A percentile compares a stretch with the other conserved stretches of the same genome.
Evolutionary conservation across 2,797 vertebrate genomes (phyloP).

Genomic region (Crenichthys baileyi): DNA sequence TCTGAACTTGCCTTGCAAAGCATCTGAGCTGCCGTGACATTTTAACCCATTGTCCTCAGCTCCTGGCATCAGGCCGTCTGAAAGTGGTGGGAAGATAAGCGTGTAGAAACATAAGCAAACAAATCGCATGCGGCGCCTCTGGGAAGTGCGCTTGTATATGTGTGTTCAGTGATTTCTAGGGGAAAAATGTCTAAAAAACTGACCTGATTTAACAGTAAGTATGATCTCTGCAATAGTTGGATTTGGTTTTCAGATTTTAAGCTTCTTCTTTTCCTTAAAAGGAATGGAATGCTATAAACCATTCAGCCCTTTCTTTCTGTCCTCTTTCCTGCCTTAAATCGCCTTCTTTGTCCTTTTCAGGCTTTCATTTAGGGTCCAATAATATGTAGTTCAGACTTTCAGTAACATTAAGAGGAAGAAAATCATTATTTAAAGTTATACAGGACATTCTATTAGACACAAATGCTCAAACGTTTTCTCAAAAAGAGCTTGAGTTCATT

Average conservation of each 20-base stretch:
- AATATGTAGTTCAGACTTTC: conserved; percentile 5
- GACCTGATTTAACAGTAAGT: not conserved
- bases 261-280: conserved; percentile 43
- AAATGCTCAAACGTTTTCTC: not conserved
- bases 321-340: conserved; percentile 32
- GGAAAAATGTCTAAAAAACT: not conserved
- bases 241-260: not conserved
- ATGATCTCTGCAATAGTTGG: too few species aligned
- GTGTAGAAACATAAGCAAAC: conserved; percentile 8
- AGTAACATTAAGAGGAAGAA: not conserved
- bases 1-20: conserved; percentile 70
- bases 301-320: conserved; percentile 3
- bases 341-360: not conserved
- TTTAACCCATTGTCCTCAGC: conserved; percentile 58
- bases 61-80: conserved; percentile 20
- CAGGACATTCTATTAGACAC: not conserved
- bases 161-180: not conserved
- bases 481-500: not conserved
- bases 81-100: not conserved
- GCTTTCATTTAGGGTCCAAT: not conserved
- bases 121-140: conserved; percentile 5
- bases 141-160: not conserved
- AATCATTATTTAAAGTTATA: not conserved
- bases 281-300: conserved; percentile 64
- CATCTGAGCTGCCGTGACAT: conserved; percentile 61